Percentiles rank a stretch among this genome's conserved stretches.
Conservation (phyloP, 2,888 invertebrate genomes). For the Pachymerium ferrugineum region DNA sequence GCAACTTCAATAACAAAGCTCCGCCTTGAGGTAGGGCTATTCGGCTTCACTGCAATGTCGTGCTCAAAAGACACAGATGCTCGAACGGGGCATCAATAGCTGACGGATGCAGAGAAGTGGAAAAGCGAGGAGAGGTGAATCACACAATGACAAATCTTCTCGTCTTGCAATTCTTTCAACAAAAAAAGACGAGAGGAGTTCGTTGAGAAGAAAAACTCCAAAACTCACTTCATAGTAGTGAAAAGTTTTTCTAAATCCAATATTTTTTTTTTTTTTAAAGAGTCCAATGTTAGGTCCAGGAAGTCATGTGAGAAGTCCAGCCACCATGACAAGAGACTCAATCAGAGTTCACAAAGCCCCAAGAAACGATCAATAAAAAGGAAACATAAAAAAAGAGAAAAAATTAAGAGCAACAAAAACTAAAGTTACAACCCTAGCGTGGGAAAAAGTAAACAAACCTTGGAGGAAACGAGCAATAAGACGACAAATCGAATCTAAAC, state of each 20-base stretch:
- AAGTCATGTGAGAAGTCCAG: slow-evolving; percentile 16
- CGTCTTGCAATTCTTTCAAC: not conserved
- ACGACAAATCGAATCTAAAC: not conserved
- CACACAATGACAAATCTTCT: slow-evolving; percentile 10
- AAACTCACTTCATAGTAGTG: not conserved
- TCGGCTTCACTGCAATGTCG: slow-evolving; percentile 10
- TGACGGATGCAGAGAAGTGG: slow-evolving; percentile 15
- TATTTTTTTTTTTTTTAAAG: not conserved
- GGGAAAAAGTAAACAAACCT: slow-evolving; percentile 16
- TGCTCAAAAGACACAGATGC: slow-evolving; percentile 11
- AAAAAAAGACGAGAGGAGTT: not conserved
- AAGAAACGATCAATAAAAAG: slow-evolving; percentile 24
- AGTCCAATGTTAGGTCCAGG: not conserved
- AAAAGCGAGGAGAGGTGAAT: slow-evolving; percentile 11
- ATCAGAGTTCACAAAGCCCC: slow-evolving; percentile 15
- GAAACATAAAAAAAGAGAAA: slow-evolving; percentile 1
- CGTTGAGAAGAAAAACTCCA: no score
- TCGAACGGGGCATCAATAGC: not conserved
- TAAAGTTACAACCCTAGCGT: not conserved
- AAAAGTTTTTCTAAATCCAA: not conserved
- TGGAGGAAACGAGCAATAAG: not conserved
- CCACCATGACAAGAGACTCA: slow-evolving; percentile 27
- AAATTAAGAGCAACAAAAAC: slow-evolving; percentile 23
- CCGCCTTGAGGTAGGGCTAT: slow-evolving; percentile 9
- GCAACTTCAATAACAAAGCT: slow-evolving; percentile 23